phyloP scores from a whole-genome alignment of 2,797 vertebrate species.

The Hemitrygon akajei region DNA sequence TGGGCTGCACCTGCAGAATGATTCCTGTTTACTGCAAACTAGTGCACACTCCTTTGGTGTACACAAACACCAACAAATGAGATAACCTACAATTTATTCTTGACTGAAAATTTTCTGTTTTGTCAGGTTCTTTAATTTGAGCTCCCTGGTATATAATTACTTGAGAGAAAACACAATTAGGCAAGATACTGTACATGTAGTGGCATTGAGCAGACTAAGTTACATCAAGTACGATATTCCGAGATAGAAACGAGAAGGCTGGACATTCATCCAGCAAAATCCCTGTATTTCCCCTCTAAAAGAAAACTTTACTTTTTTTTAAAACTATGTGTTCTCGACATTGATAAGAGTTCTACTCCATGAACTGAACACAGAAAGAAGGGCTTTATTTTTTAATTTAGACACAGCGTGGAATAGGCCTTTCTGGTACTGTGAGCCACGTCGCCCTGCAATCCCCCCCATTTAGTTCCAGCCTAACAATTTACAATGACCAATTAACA shows the following conservation, averaged over 20 bases:
- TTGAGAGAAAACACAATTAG: not conserved
- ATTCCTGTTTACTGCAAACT: slow-evolving; percentile 26
- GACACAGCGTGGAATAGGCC: too few species aligned
- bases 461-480: too few species aligned
- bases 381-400: too few species aligned
- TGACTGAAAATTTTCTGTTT: slow-evolving; percentile 13
- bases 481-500: too few species aligned
- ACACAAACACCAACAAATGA: not conserved
- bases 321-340: not conserved
- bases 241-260: not conserved
- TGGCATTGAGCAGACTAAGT: not conserved
- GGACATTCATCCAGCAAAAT: not conserved
- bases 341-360: not conserved
- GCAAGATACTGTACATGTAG: not conserved
- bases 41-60: not conserved
- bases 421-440: too few species aligned
- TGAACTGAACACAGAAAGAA: not conserved
- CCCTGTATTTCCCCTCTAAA: too few species aligned
- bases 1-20: not conserved
- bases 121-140: not conserved
- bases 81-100: not conserved
- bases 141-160: slow-evolving; percentile 2
- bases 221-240: not conserved
- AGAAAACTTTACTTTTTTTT: not conserved
- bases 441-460: too few species aligned